A percentile compares a stretch with the other conserved stretches of the same genome.
Conservation (phyloP, 2,888 invertebrate species). For the Alcis repandata region DNA sequence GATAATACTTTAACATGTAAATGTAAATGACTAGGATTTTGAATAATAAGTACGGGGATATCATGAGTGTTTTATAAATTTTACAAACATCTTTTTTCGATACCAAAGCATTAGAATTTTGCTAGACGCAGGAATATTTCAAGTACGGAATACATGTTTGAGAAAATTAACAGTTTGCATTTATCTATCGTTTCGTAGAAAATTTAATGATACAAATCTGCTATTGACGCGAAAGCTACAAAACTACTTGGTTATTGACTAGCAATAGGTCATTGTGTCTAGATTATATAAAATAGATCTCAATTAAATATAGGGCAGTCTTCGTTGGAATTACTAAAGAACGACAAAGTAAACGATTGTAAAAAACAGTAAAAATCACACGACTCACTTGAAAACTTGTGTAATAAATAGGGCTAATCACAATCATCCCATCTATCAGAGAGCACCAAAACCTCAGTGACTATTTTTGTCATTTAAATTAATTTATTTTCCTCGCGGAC, state of each 20-base stretch:
- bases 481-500: too few species aligned
- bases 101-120: conserved; percentile 19
- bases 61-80: conserved; percentile 9
- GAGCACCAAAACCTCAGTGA: neutral
- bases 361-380: conserved; percentile 73
- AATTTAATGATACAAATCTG: conserved; percentile 27
- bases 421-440: conserved; percentile 13
- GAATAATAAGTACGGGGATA: conserved; percentile 13
- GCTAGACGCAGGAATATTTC: neutral
- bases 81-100: conserved; percentile 12
- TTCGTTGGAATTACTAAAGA: conserved; percentile 84
- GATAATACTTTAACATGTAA: conserved; percentile 36
- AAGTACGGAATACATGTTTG: neutral
- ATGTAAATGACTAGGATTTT: conserved; percentile 33
- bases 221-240: conserved; percentile 51
- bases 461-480: too few species aligned
- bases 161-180: neutral
- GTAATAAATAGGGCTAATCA: conserved; percentile 42
- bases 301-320: conserved; percentile 86
- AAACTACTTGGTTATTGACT: conserved; percentile 75
- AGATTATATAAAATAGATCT: conserved; percentile 85
- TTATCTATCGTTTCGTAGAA: conserved; percentile 30
- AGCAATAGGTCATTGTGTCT: conserved; percentile 81
- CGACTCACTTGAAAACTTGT: conserved; percentile 68
- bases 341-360: conserved; percentile 78